Evolutionary conservation across 2,888 invertebrate species (phyloP), one percentile per base, ranked within the genome.

Genomic region (Ommatoiulus sabulosus): DNA sequence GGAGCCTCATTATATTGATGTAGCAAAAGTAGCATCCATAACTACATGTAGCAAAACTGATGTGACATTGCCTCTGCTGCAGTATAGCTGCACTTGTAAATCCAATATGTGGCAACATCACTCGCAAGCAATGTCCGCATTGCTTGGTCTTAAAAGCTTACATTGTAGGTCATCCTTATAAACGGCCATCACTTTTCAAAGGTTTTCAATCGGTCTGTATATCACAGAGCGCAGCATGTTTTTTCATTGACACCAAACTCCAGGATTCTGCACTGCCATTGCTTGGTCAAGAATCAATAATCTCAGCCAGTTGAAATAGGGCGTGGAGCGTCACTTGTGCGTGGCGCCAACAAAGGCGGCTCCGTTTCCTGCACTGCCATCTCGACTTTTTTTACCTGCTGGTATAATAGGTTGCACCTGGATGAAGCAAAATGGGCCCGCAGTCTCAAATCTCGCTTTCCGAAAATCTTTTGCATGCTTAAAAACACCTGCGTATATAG

Each of bases 201-300:
- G 46, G 46, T 46, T 6, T 46, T 46, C 8, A 46, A 46, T 6
- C 46, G 12, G 46, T 46, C 12, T 46, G n/a, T n/a, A n/a, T n/a
- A n/a, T n/a, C n/a, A n/a, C n/a, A n/a, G n/a, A n/a, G n/a, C n/a
- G n/a, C n/a, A n/a, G n/a, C n/a, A n/a, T n/a, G 48, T 63, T 63
- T 63, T 57, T 10, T 57, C 57, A 2, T 10, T n/a, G 63, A 17
- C 63, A 63, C 46, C 6, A 63, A 63, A 63, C 17, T 63, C 17
- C 63, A 63, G n/a, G 15, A 3, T 48, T 63, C n/a, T 63, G 63
- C 6, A 63, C n/a, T 63, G n/a, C n/a, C n/a, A n/a, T 63, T 17
- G 63, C 63, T 63, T 63, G 63, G 63, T 63, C 63, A 63, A 63
- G 63, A 63, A 63, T 63, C 63, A 63, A 63, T 63, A 63, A 63